Conservation (phyloP, 2,113 vertebrate species). For the Mormyrus lacerda region DNA sequence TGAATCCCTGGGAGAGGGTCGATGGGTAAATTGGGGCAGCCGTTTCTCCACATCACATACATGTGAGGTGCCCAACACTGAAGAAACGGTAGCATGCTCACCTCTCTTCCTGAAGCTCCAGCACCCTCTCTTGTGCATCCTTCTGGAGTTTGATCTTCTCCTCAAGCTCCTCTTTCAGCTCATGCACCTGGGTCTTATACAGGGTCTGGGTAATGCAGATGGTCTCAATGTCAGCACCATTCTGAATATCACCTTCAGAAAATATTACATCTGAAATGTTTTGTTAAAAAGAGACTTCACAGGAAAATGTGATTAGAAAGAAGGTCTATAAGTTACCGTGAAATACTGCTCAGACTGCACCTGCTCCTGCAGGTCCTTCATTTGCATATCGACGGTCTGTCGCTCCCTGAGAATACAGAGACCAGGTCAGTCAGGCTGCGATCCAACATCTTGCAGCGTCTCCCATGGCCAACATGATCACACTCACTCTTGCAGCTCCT, state of each 20-base stretch:
- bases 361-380: slow-evolving; percentile 93
- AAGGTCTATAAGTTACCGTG: slow-evolving; percentile 60
- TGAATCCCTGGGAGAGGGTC: slow-evolving; percentile 67
- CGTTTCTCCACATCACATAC: too few relatives aligned
- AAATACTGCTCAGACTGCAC: slow-evolving; percentile 93
- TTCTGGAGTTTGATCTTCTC: slow-evolving; percentile 80
- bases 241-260: background rate
- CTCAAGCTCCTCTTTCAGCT: slow-evolving; percentile 85
- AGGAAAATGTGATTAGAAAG: background rate
- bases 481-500: slow-evolving; percentile 80
- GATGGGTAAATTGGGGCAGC: background rate
- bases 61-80: background rate
- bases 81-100: slow-evolving; percentile 33
- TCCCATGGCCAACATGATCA: background rate
- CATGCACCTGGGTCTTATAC: slow-evolving; percentile 91
- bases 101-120: slow-evolving; percentile 85
- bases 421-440: background rate
- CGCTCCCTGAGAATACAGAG: slow-evolving; percentile 72
- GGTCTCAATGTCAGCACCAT: background rate
- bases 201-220: slow-evolving; percentile 66
- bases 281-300: background rate
- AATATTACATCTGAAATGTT: background rate
- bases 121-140: slow-evolving; percentile 75
- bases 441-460: background rate
- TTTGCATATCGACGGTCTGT: slow-evolving; percentile 78